A percentile compares a stretch with the other conserved stretches of the same genome.
Evolutionary conservation across 2,888 invertebrate species (phyloP).

Genomic region (Apamea monoglypha): DNA sequence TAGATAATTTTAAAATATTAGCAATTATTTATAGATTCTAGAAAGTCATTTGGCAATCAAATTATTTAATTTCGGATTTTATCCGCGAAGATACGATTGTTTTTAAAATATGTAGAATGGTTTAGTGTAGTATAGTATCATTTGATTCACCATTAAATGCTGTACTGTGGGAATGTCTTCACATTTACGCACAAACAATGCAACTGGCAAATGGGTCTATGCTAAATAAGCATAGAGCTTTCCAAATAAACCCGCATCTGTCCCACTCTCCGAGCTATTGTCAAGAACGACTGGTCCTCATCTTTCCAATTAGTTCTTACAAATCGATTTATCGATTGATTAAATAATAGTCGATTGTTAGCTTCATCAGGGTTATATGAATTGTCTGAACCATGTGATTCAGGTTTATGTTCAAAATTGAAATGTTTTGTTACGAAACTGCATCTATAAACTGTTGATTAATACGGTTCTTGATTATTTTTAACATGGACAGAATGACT

Average conservation of each 20-base stretch:
- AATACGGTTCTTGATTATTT: conserved; percentile 12
- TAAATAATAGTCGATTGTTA: conserved; percentile 66
- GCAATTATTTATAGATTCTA: neutral
- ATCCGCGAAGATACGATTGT: neutral
- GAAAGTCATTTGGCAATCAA: neutral
- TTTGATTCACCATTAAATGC: conserved; percentile 16
- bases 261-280: conserved; percentile 44
- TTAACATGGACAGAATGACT: neutral
- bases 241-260: conserved; percentile 41
- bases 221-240: conserved; percentile 40
- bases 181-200: conserved; percentile 55
- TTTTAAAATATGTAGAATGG: neutral
- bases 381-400: conserved; percentile 50
- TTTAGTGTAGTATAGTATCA: neutral
- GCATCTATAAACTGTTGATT: conserved; percentile 14
- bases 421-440: conserved; percentile 56
- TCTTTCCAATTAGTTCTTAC: conserved; percentile 67
- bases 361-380: conserved; percentile 52
- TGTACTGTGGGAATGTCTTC: conserved; percentile 44
- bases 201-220: conserved; percentile 19
- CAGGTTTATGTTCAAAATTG: conserved; percentile 50
- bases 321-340: conserved; percentile 72
- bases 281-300: conserved; percentile 49
- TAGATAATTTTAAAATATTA: neutral
- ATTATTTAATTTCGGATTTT: neutral